These are phyloP conservation scores for Andrena minutula DNA, from an alignment of 2,888 invertebrate species.

Conservation along the genomic window DNA sequence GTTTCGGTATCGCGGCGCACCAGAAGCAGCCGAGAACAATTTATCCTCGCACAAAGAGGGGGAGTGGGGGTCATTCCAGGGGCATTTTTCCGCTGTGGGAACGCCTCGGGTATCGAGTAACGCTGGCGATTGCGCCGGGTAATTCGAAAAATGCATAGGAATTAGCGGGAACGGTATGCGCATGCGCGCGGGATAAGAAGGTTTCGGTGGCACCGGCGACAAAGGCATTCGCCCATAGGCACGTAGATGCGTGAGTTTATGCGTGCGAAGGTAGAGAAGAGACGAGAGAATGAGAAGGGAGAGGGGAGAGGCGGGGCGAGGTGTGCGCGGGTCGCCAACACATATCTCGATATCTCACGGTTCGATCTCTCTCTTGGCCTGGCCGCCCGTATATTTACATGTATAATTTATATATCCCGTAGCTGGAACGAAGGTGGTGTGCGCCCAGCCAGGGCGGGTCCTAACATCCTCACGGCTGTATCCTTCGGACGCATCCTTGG, in stretches of 20 bases:
- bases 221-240: conserved; percentile 58
- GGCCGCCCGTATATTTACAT: conserved; percentile 83
- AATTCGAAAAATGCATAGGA: conserved; percentile 62
- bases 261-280: conserved; percentile 43
- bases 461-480: conserved; percentile 51
- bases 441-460: conserved; percentile 65
- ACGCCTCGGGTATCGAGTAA: conserved; percentile 12
- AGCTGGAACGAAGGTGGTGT: conserved; percentile 68
- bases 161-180: conserved; percentile 48
- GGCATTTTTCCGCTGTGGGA: conserved; percentile 53
- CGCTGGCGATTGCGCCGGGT: conserved; percentile 47
- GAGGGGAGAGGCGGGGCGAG: conserved; percentile 44
- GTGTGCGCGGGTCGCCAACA: conserved; percentile 77
- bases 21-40: conserved; percentile 21
- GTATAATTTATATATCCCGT: conserved; percentile 83
- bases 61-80: conserved; percentile 24
- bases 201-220: conserved; percentile 51
- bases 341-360: conserved; percentile 80
- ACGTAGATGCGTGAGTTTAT: conserved; percentile 62
- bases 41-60: neutral
- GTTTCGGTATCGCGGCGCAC: neutral
- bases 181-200: conserved; percentile 27
- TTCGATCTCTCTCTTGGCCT: conserved; percentile 78
- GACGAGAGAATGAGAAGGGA: conserved; percentile 28
- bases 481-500: conserved; percentile 34